A percentile compares a stretch with the other conserved stretches of the same genome.
phyloP scores from a whole-genome alignment of 2,888 invertebrate genomes.

The Odontocolon sp. region DNA sequence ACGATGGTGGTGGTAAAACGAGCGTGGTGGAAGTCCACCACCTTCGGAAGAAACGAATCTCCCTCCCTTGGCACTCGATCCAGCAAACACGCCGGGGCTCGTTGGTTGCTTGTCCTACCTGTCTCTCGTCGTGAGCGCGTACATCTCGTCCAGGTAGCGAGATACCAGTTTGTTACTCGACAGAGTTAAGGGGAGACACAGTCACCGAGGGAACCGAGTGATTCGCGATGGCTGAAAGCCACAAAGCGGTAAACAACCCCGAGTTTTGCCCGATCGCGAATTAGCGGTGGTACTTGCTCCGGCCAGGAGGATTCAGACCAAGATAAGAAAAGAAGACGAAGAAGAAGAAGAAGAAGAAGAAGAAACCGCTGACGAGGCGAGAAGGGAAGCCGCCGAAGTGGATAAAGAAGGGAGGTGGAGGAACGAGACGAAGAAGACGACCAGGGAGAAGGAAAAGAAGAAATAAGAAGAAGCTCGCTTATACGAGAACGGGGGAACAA shows the following conservation, averaged over 20 bases:
- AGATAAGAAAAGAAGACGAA: conserved; percentile 8
- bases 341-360: conserved; percentile 41
- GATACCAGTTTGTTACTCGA: conserved; percentile 3
- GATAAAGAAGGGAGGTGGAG: conserved; percentile 52
- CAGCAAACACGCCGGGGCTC: conserved; percentile 27
- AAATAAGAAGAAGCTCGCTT: conserved; percentile 49
- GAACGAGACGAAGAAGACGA: conserved; percentile 40
- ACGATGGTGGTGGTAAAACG: conserved; percentile 46
- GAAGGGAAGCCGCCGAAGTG: conserved; percentile 40
- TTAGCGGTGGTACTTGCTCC: not conserved
- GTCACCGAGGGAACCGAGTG: conserved; percentile 16
- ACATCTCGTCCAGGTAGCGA: conserved; percentile 27
- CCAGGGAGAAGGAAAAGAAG: conserved; percentile 19
- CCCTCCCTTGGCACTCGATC: conserved; percentile 48
- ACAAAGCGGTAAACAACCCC: conserved; percentile 28
- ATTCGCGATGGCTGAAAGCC: conserved; percentile 19
- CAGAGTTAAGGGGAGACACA: conserved; percentile 9
- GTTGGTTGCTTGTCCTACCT: conserved; percentile 19
- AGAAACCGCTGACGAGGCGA: conserved; percentile 7
- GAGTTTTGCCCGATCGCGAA: conserved; percentile 11
- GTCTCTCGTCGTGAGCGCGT: conserved; percentile 25
- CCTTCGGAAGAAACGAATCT: conserved; percentile 57
- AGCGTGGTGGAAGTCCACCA: conserved; percentile 51
- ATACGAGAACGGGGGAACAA: conserved; percentile 52
- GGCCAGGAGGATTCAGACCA: not conserved